phyloP scores from a whole-genome alignment of 2,113 vertebrate species.

The Hippolais icterina region DNA sequence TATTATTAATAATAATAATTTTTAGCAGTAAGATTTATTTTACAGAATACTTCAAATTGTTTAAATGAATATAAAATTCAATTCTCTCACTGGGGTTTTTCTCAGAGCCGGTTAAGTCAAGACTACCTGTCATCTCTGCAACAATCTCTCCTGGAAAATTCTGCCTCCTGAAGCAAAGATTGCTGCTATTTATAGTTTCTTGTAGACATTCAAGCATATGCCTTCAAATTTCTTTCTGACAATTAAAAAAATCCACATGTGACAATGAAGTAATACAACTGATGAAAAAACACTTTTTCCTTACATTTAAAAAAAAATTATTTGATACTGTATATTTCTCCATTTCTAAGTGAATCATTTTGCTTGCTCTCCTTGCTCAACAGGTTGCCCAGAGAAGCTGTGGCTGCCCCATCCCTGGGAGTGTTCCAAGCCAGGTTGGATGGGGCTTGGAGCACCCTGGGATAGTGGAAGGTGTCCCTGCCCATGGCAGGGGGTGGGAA shows the following conservation, averaged over 20 bases:
- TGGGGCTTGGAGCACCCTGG: neutral
- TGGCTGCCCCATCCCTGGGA: neutral
- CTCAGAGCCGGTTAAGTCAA: neutral
- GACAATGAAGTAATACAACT: neutral
- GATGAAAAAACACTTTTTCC: neutral
- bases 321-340: neutral
- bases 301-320: neutral
- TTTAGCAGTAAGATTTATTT: neutral
- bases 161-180: slow-evolving; percentile 66
- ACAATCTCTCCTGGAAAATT: slow-evolving; percentile 53
- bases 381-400: accelerated
- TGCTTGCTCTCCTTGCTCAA: neutral
- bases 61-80: neutral
- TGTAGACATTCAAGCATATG: slow-evolving; percentile 74
- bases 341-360: neutral
- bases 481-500: neutral
- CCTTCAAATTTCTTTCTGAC: slow-evolving; percentile 76
- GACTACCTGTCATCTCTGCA: slow-evolving; percentile 74
- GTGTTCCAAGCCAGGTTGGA: neutral
- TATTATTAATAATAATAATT: too few species aligned
- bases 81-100: accelerated
- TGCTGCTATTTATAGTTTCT: slow-evolving; percentile 83
- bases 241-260: neutral
- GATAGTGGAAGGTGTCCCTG: neutral
- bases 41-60: neutral